Percentiles rank a stretch among this genome's conserved stretches.
Conservation (phyloP, 30 jellyfish, hydroid and myxozoan genomes). For the Aurelia sp. region DNA sequence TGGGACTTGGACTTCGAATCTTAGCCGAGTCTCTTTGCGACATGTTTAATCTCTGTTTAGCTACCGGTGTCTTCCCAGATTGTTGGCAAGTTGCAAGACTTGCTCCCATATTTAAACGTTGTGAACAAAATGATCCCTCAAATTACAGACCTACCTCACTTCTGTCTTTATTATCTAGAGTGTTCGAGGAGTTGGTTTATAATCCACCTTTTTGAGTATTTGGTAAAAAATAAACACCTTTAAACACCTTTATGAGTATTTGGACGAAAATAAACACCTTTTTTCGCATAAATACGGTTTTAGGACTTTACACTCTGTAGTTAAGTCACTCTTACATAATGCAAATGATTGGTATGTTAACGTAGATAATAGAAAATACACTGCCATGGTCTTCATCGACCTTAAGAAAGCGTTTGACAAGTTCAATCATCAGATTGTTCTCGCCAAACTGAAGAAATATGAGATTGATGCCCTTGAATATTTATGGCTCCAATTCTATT, state of each 20-base stretch:
- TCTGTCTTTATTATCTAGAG: constrained; percentile 42
- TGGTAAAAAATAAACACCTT: constrained; percentile 8
- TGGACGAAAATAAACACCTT: constrained; percentile 12
- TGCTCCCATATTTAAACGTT: background rate
- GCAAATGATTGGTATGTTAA: constrained; percentile 38
- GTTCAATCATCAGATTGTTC: constrained; percentile 19
- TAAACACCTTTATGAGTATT: constrained; percentile 24
- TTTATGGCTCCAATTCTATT: constrained; percentile 10
- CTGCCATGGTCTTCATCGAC: constrained; percentile 7
- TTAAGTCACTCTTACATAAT: constrained; percentile 4
- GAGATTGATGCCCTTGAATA: constrained; percentile 5
- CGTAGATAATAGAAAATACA: constrained; percentile 28
- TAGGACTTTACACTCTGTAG: constrained; percentile 15
- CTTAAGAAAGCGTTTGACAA: constrained; percentile 32
- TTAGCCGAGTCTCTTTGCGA: background rate
- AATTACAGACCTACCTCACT: constrained; percentile 28
- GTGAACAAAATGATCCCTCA: constrained; percentile 1
- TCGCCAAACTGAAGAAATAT: constrained; percentile 5
- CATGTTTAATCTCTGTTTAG: constrained; percentile 9
- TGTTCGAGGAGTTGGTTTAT: background rate
- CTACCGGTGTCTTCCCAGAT: background rate
- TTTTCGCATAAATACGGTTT: background rate
- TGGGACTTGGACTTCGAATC: background rate
- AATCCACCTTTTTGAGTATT: constrained; percentile 28
- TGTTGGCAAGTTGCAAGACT: background rate